Percentiles rank a stretch among this genome's conserved stretches.
Conservation (phyloP, 2,113 vertebrate genomes). For the Solea senegalensis region DNA sequence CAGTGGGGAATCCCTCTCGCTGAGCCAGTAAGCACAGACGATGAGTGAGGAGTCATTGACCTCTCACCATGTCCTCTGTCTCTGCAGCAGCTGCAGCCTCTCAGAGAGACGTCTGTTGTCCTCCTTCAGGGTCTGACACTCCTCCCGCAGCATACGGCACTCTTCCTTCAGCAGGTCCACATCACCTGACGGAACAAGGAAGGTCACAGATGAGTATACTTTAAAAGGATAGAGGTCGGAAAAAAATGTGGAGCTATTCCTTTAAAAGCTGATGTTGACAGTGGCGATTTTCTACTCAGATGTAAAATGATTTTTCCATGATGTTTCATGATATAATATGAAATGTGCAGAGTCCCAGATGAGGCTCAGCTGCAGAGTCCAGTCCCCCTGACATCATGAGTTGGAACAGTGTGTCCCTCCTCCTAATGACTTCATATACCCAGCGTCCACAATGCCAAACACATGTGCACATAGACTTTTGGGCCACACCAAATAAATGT, state of each 20-base stretch:
- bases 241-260: neutral
- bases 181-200: conserved; percentile 79
- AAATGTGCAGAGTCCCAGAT: conserved; percentile 18
- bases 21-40: conserved; percentile 45
- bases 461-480: conserved; percentile 1
- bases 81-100: conserved; percentile 84
- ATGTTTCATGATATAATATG: conserved; percentile 19
- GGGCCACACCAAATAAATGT: neutral
- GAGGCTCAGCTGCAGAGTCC: conserved; percentile 39
- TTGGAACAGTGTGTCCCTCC: conserved; percentile 35
- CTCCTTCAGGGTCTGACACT: conserved; percentile 85
- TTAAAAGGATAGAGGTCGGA: neutral
- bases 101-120: conserved; percentile 86
- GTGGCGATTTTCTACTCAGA: neutral
- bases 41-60: conserved; percentile 57
- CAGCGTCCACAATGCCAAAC: conserved; percentile 43
- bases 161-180: conserved; percentile 81
- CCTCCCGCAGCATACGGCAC: conserved; percentile 82
- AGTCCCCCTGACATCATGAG: conserved; percentile 50
- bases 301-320: conserved; percentile 3
- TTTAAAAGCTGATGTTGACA: neutral
- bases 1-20: conserved; percentile 44
- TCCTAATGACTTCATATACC: conserved; percentile 57
- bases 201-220: conserved; percentile 8
- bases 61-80: conserved; percentile 79